Conservation (phyloP, 1,140 invertebrate species). For the Prorops nasuta region DNA sequence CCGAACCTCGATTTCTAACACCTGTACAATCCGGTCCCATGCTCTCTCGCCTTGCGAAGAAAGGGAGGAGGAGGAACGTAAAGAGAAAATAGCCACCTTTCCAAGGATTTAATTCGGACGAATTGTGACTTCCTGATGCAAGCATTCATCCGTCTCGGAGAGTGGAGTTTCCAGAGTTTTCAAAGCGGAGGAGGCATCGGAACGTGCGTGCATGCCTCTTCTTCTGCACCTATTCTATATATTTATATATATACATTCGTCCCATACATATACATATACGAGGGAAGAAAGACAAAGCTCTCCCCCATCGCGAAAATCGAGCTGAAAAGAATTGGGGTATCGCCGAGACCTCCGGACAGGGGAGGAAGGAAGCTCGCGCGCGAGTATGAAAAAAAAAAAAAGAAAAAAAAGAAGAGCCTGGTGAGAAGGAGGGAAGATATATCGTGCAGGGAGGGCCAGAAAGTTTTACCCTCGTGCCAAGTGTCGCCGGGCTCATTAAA, state of each 20-base stretch:
- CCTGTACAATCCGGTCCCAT: background rate
- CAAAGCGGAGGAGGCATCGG: slow-evolving; percentile 13
- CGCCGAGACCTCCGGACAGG: background rate
- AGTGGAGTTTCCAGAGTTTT: background rate
- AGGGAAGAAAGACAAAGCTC: too few species aligned
- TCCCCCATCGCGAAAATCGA: background rate
- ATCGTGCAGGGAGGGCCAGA: slow-evolving; percentile 20
- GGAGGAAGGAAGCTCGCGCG: slow-evolving; percentile 20
- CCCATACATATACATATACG: too few species aligned
- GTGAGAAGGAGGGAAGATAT: slow-evolving; percentile 33
- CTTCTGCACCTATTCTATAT: too few species aligned
- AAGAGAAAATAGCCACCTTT: background rate
- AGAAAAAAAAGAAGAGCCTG: slow-evolving; percentile 29
- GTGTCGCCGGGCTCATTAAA: slow-evolving; percentile 52
- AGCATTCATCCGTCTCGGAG: background rate
- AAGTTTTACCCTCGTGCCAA: slow-evolving; percentile 35
- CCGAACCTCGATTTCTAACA: background rate
- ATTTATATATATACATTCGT: too few species aligned
- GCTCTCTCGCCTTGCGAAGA: background rate
- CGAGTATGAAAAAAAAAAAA: slow-evolving; percentile 12
- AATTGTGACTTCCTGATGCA: background rate
- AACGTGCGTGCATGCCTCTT: too few species aligned
- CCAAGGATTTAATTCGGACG: background rate
- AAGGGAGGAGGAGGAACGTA: slow-evolving; percentile 7
- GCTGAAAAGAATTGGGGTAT: background rate